Evolutionary conservation across 1,140 invertebrate species (phyloP), one percentile per base, ranked within the genome.

Genomic region (Wasmannia auropunctata): DNA sequence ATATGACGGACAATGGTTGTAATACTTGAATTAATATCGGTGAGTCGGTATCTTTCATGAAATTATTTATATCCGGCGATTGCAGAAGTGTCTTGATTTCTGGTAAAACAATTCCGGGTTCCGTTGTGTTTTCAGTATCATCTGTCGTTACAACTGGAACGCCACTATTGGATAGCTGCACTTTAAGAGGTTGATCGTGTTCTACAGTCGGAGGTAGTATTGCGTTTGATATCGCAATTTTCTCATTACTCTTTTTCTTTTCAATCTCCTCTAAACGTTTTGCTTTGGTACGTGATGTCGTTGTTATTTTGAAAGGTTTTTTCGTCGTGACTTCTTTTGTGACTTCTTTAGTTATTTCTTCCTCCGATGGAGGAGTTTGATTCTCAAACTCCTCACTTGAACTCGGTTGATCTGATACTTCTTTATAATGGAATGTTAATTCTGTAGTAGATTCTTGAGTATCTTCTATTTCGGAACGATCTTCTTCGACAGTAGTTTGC

Each of bases 1-100:
- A 84, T n/a, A 86, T 87, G 0, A 6, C 3, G 11, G n/a, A 28
- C 19, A 91, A 19, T 4, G 75, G 86, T 25, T 54, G 31, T 28
- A 87, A 79, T 16, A 91, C 37, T 16, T 72, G 28, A 28, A 10
- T 72, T 16, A 43, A 54, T 46, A 91, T 72, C 31, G 83, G 14
- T 34, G 28, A 49, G 2, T 46, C 5, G 4, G 8, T 11, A 11
- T 46, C 8, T 43, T 8, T 10, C 4, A 86, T 67, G 10, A 56
- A 8, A 6, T 80, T 7, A 14, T 58, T 34, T 25, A 28, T 54
- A 11, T 81, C 75, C 37, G 40, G 60, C 4, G 28, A 11, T 25
- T 67, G 70, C 14, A 69, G 11, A 74, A 88, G 81, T 31, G 54
- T 8, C 10, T 7, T 62, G 14, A 85, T 54, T 7, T 56, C 46